A percentile compares a stretch with the other conserved stretches of the same genome.
These are phyloP conservation scores for Tryphoninae sp. DNA, from an alignment of 2,888 invertebrate species.

Conservation along the genomic window DNA sequence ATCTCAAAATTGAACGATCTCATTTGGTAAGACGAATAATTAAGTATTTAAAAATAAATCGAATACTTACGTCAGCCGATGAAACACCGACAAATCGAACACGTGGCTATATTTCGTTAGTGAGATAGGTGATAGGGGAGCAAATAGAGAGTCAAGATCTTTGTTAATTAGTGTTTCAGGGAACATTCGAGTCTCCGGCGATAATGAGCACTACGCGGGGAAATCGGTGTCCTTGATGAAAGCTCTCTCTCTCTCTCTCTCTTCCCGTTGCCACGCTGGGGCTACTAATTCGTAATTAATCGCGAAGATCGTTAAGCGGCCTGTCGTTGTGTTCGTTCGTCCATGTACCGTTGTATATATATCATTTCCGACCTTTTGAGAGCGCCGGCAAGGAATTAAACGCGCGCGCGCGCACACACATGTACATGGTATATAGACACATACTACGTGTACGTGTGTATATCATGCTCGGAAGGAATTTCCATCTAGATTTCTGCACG, in stretches of 20 bases:
- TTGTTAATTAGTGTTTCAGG: constrained; percentile 34
- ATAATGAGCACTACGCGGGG: constrained; percentile 44
- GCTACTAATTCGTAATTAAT: constrained; percentile 61
- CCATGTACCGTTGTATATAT: constrained; percentile 3
- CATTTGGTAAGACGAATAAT: no score
- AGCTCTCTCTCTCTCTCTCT: not conserved
- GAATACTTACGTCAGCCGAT: not conserved
- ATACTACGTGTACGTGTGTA: constrained; percentile 1
- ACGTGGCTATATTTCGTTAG: not conserved
- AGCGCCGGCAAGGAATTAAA: constrained; percentile 1
- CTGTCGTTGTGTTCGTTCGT: constrained; percentile 6
- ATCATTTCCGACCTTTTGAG: constrained; percentile 41
- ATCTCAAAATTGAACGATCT: no score
- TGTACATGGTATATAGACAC: no score
- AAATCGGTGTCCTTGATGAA: constrained; percentile 36
- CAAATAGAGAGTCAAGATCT: not conserved
- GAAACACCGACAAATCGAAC: not conserved
- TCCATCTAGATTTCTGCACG: constrained; percentile 49
- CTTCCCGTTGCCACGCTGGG: constrained; percentile 20
- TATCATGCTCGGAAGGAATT: constrained; percentile 43
- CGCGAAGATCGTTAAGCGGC: constrained; percentile 60
- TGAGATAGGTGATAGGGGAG: no score
- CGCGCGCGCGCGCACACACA: not conserved
- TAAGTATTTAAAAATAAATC: not conserved
- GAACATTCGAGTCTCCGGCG: not conserved